A percentile compares a stretch with the other conserved stretches of the same genome.
phyloP scores from a whole-genome alignment of 2,888 invertebrate species.

The Drosophila vallismaia region DNA sequence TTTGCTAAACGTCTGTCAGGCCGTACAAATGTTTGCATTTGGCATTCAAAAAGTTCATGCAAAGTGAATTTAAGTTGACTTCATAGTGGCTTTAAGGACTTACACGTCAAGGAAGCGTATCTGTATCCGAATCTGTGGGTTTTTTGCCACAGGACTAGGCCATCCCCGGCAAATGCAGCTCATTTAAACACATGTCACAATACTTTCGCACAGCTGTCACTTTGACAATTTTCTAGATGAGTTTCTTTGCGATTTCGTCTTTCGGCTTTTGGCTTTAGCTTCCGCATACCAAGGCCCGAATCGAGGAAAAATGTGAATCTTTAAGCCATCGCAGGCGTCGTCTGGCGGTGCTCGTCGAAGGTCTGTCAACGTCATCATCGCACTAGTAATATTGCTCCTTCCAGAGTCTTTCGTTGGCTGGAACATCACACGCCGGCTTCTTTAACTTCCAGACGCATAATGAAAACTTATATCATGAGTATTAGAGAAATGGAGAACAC shows the following conservation, averaged over 20 bases:
- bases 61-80: constrained; percentile 64
- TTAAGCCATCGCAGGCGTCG: constrained; percentile 60
- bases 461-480: constrained; percentile 75
- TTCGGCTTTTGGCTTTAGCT: constrained; percentile 12
- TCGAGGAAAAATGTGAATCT: constrained; percentile 40
- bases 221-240: constrained; percentile 81
- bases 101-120: constrained; percentile 12
- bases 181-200: constrained; percentile 80
- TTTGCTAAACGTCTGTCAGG: constrained; percentile 67
- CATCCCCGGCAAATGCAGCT: constrained; percentile 67
- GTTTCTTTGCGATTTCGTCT: constrained; percentile 66
- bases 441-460: constrained; percentile 55
- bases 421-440: constrained; percentile 23
- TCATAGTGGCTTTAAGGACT: constrained; percentile 60
- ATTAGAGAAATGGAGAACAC: constrained; percentile 70
- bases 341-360: constrained; percentile 51
- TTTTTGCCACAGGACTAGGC: neutral
- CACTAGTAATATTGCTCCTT: constrained; percentile 52
- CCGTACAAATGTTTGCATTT: constrained; percentile 54
- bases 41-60: constrained; percentile 64
- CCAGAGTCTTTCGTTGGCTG: neutral
- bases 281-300: constrained; percentile 10
- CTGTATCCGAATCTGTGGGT: neutral
- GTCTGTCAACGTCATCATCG: constrained; percentile 76
- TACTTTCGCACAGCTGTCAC: constrained; percentile 79